Evolutionary conservation across 2,113 vertebrate species (phyloP).

Genomic region (Acanthisitta chloris): DNA sequence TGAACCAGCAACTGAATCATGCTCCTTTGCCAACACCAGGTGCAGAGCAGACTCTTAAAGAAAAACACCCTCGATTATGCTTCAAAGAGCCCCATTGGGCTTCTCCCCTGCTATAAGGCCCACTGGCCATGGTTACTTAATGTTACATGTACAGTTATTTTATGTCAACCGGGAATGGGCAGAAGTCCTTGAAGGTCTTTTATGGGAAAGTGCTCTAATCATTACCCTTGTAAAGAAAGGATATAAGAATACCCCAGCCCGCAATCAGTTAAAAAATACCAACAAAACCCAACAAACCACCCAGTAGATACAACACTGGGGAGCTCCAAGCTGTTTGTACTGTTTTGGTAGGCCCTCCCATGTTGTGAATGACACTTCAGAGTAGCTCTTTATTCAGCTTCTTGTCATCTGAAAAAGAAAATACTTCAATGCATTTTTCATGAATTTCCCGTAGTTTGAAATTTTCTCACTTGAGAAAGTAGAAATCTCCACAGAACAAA

Average conservation of each 20-base stretch:
- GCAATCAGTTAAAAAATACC: not conserved
- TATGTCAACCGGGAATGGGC: not conserved
- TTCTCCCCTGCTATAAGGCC: not conserved
- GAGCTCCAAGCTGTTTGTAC: accelerated
- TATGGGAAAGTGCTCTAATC: not conserved
- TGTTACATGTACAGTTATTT: not conserved
- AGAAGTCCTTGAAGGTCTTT: not conserved
- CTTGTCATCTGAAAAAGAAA: conserved; percentile 36
- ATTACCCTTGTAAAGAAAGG: not conserved
- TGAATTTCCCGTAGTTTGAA: not conserved
- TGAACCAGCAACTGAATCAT: not conserved
- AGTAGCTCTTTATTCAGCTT: conserved; percentile 1
- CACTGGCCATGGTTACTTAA: not conserved
- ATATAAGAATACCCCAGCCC: not conserved
- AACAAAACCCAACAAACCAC: not conserved
- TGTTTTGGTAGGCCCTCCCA: not conserved
- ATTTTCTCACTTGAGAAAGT: not conserved
- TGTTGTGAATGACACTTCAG: not conserved
- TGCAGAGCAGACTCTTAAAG: not conserved
- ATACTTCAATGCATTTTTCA: conserved; percentile 27
- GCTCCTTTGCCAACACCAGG: not conserved
- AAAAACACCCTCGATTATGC: not conserved
- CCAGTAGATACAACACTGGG: not conserved
- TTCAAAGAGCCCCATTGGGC: not conserved
- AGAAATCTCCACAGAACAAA: not conserved